Base-by-base conservation (phyloP, 2,113 vertebrate species). In the Thalassoma bifasciatum region DNA sequence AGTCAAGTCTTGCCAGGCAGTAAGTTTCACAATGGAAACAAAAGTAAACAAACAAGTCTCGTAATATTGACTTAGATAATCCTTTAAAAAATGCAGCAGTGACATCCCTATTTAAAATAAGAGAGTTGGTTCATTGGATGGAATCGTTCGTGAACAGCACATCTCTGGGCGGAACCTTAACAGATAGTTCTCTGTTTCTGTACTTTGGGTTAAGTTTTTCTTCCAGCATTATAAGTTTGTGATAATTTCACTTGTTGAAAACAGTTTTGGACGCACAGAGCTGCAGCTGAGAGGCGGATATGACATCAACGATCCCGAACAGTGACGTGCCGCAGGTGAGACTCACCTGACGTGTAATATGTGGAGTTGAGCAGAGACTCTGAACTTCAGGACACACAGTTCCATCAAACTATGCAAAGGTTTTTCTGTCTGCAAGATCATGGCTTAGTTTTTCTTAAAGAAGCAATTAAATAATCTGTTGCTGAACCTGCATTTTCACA, bases 271-370 rank as follows among this genome's bases (percentile, higher is more conserved):
- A 53, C 10, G 52, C 13, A 1, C 40, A 22, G n/a, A 21, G 10
- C 17, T 17, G 17, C 16, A 69, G 10, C 42, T 5, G 23, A 36
- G 52, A 44, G 38, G 72, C 19, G n/a, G 56, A 65, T 10, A 89
- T 90, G 90, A 72, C 63, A 10, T 79, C 84, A 57, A 85, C 79
- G 23, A n/a, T 88, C 23, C 69, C 11, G 21, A 91, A 89, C 72
- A 65, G 36, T 11, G 78, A 91, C 56, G 68, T 87, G 16, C 79
- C 51, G 36, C 81, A 90, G 86, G 88, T 89, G 66, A 79, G 65
- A 65, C 24, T 36, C 58, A 51, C 34, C 61, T 53, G 52, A 21
- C 19, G 8, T 17, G 8, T 4, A n/a, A 19, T 38, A 2, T 11
- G 2, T 0, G 13, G 36, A 30, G 30, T 30, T 30, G 30, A 30